Conservation (phyloP, 1,140 invertebrate species). For the Drosophila aff. region DNA sequence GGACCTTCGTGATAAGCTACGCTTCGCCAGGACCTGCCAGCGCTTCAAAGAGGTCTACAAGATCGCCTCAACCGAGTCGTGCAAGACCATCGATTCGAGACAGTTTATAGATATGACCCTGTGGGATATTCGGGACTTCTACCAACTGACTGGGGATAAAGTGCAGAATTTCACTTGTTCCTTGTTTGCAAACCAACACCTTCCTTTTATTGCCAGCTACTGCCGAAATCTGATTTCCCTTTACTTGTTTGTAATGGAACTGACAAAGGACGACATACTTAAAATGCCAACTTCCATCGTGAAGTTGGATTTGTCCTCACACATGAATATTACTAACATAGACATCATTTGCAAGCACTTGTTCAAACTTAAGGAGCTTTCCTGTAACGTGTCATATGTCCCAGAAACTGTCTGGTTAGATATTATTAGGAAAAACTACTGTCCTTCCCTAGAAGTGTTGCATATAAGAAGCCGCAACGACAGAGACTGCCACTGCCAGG, state of each 20-base stretch:
- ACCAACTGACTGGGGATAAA: no score
- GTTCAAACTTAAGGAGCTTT: constrained; percentile 36
- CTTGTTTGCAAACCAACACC: neutral
- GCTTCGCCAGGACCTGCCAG: no score
- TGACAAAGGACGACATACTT: constrained; percentile 7
- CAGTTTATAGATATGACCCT: no score
- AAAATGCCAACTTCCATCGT: constrained; percentile 31
- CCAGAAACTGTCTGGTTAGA: neutral
- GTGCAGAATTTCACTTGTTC: no score
- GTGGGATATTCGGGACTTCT: no score
- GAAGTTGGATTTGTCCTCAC: constrained; percentile 9
- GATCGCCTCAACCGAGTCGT: no score
- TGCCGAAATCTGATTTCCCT: constrained; percentile 21
- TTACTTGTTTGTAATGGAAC: neutral
- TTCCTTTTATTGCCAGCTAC: constrained; percentile 25
- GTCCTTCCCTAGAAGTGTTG: constrained; percentile 33
- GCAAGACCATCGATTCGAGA: no score
- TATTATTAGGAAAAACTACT: neutral
- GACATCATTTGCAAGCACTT: neutral
- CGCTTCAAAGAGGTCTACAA: no score
- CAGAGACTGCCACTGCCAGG: neutral
- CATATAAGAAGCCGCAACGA: neutral
- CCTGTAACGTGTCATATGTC: neutral
- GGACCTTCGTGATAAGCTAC: no score
- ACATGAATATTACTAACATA: neutral